Percentiles rank a stretch among this genome's conserved stretches.
phyloP scores from a whole-genome alignment of 2,888 invertebrate species.

The Esperia sulphurella region DNA sequence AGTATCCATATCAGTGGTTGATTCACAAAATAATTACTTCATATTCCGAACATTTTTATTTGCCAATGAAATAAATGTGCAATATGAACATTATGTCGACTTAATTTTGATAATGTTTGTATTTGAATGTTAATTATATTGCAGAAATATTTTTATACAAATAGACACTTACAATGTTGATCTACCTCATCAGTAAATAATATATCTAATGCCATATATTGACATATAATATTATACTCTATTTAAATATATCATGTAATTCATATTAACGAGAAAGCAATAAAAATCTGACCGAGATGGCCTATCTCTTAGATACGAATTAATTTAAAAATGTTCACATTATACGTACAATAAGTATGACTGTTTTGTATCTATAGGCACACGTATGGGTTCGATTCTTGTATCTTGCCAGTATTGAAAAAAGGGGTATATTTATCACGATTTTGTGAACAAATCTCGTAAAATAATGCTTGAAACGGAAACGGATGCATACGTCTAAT shows the following conservation, averaged over 20 bases:
- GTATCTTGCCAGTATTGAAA: neutral
- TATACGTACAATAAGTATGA: conserved; percentile 4
- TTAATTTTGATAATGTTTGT: conserved; percentile 75
- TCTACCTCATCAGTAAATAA: conserved; percentile 65
- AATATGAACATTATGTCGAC: conserved; percentile 66
- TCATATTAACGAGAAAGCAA: conserved; percentile 19
- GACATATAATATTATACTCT: conserved; percentile 13
- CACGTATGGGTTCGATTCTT: neutral
- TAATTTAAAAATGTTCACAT: conserved; percentile 11
- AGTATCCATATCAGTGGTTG: conserved; percentile 46
- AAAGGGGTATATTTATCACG: neutral
- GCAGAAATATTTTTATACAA: conserved; percentile 78
- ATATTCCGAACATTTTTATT: conserved; percentile 21
- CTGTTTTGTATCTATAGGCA: neutral
- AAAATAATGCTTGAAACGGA: neutral
- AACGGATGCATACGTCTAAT: conserved; percentile 5
- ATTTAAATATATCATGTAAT: conserved; percentile 17
- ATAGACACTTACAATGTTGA: conserved; percentile 62
- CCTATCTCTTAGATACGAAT: conserved; percentile 43
- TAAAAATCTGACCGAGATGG: conserved; percentile 43
- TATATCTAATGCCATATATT: conserved; percentile 21
- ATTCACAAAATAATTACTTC: conserved; percentile 31
- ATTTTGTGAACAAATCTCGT: neutral
- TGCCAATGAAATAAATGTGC: conserved; percentile 48
- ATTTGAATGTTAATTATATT: conserved; percentile 76